Percentiles rank a stretch among this genome's conserved stretches.
phyloP scores from a whole-genome alignment of 2,888 invertebrate species.

The Ophonus ardosiacus region DNA sequence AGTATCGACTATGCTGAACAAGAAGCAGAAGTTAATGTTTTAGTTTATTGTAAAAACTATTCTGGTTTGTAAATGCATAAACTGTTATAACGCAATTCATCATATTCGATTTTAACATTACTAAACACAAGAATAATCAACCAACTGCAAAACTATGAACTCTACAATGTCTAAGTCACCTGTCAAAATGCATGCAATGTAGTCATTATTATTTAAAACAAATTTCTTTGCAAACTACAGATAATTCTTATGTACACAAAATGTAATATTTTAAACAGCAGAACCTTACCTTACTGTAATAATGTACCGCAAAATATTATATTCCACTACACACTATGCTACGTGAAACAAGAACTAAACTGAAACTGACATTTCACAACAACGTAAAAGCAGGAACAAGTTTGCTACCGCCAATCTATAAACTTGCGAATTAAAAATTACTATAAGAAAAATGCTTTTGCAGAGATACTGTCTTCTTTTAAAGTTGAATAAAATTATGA shows the following conservation, averaged over 20 bases:
- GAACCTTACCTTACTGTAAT: neutral
- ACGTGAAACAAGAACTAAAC: neutral
- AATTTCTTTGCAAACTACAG: neutral
- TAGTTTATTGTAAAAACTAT: too few relatives aligned
- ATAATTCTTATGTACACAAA: neutral
- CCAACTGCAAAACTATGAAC: too few relatives aligned
- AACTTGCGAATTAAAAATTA: neutral
- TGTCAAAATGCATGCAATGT: slow-evolving; percentile 10
- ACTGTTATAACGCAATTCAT: slow-evolving; percentile 6
- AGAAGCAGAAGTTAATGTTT: too few relatives aligned
- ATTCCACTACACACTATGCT: neutral
- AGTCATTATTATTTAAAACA: neutral
- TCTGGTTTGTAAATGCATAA: neutral
- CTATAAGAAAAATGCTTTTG: neutral
- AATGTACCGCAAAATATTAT: slow-evolving; percentile 4
- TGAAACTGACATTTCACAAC: slow-evolving; percentile 3
- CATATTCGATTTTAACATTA: slow-evolving; percentile 27
- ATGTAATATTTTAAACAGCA: neutral
- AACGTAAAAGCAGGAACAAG: neutral
- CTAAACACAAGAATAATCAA: neutral
- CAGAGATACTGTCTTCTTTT: neutral
- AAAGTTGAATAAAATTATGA: neutral
- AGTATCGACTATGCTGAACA: too few relatives aligned
- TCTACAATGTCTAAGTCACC: neutral
- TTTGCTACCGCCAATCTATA: neutral